Evolutionary conservation across 2,797 vertebrate genomes (phyloP).

Genomic region (Sebastes matsubarae): DNA sequence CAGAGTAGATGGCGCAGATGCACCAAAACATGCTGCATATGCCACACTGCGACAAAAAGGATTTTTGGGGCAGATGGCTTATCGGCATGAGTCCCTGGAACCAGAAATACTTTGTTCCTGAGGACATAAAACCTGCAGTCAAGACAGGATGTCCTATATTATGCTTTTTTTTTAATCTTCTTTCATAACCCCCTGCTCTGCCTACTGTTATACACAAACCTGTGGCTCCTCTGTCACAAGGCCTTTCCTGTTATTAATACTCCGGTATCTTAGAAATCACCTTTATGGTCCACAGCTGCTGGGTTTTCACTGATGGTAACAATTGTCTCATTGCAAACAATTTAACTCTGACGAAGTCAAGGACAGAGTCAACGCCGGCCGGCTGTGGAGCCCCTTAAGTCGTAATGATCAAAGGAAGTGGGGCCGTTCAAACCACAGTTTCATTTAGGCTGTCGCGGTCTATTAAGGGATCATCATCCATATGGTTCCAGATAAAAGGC

Average conservation of each 20-base stretch:
- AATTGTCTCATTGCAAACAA: slow-evolving; percentile 62
- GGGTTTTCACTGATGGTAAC: slow-evolving; percentile 58
- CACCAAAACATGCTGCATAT: slow-evolving; percentile 18
- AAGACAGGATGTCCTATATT: slow-evolving; percentile 38
- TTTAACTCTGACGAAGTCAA: slow-evolving; percentile 71
- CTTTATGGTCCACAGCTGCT: slow-evolving; percentile 51
- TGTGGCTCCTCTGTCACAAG: slow-evolving; percentile 14
- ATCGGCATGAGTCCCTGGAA: slow-evolving; percentile 55
- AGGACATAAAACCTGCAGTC: slow-evolving; percentile 52
- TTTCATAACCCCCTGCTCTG: slow-evolving; percentile 17
- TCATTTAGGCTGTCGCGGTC: slow-evolving; percentile 61
- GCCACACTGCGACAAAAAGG: slow-evolving; percentile 20
- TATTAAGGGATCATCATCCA: slow-evolving; percentile 56
- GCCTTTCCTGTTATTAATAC: slow-evolving; percentile 50
- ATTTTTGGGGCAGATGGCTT: slow-evolving; percentile 43
- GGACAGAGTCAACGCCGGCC: slow-evolving; percentile 44
- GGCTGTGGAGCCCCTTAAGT: slow-evolving; percentile 44
- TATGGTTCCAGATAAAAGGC: slow-evolving; percentile 51
- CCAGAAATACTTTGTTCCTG: slow-evolving; percentile 21
- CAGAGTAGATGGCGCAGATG: slow-evolving; percentile 3
- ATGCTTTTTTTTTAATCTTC: slow-evolving; percentile 24
- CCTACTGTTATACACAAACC: slow-evolving; percentile 33
- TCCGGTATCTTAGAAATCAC: slow-evolving; percentile 46
- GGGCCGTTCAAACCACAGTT: slow-evolving; percentile 41
- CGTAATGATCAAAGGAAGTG: slow-evolving; percentile 66